Evolutionary conservation across 2,797 vertebrate species (phyloP).

Genomic region (Spheniscus humboldti): DNA sequence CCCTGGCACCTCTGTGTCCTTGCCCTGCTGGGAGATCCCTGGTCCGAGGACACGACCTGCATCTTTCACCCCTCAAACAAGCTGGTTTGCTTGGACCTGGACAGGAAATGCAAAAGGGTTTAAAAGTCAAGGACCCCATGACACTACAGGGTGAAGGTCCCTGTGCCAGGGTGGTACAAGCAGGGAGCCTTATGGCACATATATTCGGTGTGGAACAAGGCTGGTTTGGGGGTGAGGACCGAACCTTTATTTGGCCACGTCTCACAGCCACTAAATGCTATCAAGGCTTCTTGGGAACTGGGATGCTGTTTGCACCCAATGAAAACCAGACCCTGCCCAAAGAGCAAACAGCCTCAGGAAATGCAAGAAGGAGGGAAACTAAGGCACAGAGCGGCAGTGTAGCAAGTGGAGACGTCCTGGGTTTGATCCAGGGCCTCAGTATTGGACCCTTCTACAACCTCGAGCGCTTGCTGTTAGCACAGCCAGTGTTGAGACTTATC

Average conservation of each 20-base stretch:
- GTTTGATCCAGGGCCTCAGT: not conserved
- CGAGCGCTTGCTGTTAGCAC: not conserved
- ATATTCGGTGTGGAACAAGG: not conserved
- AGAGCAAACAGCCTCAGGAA: not conserved
- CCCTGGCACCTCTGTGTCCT: no score
- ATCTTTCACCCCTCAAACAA: not conserved
- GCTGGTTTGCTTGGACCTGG: not conserved
- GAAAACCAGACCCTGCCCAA: not conserved
- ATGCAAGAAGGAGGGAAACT: not conserved
- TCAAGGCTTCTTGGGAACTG: not conserved
- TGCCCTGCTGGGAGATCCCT: not conserved
- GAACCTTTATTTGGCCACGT: not conserved
- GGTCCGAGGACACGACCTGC: not conserved
- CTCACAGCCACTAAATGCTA: not conserved
- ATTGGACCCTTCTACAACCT: not conserved
- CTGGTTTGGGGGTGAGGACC: not conserved
- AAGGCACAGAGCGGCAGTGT: not conserved
- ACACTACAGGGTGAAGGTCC: fast-evolving
- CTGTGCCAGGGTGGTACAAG: not conserved
- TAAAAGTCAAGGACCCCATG: not conserved
- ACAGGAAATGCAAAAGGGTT: not conserved
- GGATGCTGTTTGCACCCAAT: not conserved
- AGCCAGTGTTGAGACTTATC: not conserved
- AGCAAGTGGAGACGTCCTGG: fast-evolving
- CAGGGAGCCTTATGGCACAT: not conserved